Conservation (phyloP, 1,140 invertebrate species). For the Sycophaga agraensis region DNA sequence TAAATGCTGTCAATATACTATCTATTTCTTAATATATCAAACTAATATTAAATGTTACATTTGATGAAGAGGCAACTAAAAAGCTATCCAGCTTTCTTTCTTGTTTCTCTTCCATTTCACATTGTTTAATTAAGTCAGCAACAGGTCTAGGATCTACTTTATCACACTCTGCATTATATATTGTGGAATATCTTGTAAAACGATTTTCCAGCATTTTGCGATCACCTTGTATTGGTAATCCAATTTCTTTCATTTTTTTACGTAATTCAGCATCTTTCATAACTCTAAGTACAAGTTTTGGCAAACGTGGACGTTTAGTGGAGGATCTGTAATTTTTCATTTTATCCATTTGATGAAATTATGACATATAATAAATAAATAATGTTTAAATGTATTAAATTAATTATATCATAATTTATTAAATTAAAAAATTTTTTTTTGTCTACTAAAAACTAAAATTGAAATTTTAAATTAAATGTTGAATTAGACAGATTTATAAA, state of each 20-base stretch:
- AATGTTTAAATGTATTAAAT: too few species aligned
- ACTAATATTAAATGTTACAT: not conserved
- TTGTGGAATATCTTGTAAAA: conserved; percentile 51
- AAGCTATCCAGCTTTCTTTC: conserved; percentile 44
- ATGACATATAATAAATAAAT: too few species aligned
- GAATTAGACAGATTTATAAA: not conserved
- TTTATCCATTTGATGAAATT: too few species aligned
- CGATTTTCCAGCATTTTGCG: conserved; percentile 53
- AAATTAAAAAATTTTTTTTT: too few species aligned
- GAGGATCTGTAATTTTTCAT: too few species aligned
- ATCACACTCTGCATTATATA: conserved; percentile 61
- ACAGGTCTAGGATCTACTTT: conserved; percentile 50
- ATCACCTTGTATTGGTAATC: conserved; percentile 56
- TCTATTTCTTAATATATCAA: not conserved
- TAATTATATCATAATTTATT: too few species aligned
- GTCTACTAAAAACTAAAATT: too few species aligned
- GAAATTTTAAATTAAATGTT: conserved; percentile 13
- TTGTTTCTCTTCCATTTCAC: conserved; percentile 54
- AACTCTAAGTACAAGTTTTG: conserved; percentile 61
- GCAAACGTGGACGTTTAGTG: conserved; percentile 55
- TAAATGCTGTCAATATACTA: conserved; percentile 4
- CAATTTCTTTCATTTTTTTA: conserved; percentile 58
- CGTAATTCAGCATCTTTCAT: conserved; percentile 60
- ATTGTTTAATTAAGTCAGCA: conserved; percentile 52
- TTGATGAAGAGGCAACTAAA: conserved; percentile 7